Base-by-base conservation (phyloP, 2,797 vertebrate species). In the Anabas testudineus region DNA sequence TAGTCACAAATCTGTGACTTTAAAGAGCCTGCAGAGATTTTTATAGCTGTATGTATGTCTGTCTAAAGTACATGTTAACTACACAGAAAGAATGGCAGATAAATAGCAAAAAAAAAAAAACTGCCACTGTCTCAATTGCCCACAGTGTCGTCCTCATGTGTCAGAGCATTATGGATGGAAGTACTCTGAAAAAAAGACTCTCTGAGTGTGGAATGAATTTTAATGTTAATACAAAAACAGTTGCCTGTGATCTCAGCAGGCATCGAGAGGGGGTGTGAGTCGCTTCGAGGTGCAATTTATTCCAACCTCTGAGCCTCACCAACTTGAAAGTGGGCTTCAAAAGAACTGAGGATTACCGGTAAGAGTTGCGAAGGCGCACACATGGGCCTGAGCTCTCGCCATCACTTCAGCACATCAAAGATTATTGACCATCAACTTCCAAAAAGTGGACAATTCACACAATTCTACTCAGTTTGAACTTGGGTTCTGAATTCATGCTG, bases 201-300 rank as follows among this genome's bases (percentile, higher is more conserved):
- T 78, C 76, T 70, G 69, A 77, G 81, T 86, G 80, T 82, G 89
- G 88, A 83, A 89, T 91, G 90, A 92, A 93, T 93, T 90, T 92
- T 85, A 93, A 93, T 94, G 90, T 89, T 92, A 90, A 92, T 90
- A 87, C 89, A 91, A 91, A 91, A 92, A 84, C 86, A 83, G 86
- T 88, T 77, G 91, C 87, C 90, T 93, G 88, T 93, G 92, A 93
- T 94, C 92, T 93, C 93, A 94, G 93, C 91, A 92, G 91, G 91
- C 87, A 90, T 90, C 82, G 34, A 75, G 83, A 81, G 64, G 70
- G 79, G 76, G 80, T 73, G 80, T 43, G 83, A 85, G 85, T 86
- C 59, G 90, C 91, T 94, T 87, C 57, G 73, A 93, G 90, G 90
- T 92, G 86, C 92, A 93, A 91, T 93, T 93, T 91, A 92, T 93